Percentiles rank a stretch among this genome's conserved stretches.
Evolutionary conservation across 2,113 vertebrate species (phyloP).

Genomic region (Pseudois nayaur): DNA sequence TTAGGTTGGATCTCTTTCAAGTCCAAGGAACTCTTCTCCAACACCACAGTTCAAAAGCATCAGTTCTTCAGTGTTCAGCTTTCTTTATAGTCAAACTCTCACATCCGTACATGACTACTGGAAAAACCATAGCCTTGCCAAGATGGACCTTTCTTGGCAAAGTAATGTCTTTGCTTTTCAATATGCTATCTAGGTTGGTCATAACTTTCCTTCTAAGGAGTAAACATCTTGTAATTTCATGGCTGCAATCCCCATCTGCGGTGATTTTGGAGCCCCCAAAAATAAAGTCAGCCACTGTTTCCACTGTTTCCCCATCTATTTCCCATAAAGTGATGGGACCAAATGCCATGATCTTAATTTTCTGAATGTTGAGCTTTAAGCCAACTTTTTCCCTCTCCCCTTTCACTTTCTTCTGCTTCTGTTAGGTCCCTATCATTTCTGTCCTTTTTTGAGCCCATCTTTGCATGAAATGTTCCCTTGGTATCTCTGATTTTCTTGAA

Average conservation of each 20-base stretch:
- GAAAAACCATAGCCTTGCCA: not conserved
- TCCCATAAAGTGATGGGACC: not conserved
- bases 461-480: not conserved
- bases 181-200: not conserved
- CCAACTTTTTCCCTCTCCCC: not conserved
- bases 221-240: not conserved
- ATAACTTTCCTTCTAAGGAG: not conserved
- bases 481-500: not conserved
- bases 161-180: not conserved
- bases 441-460: not conserved
- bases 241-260: not conserved
- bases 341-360: not conserved
- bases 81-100: not conserved
- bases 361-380: not conserved
- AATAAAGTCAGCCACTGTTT: not conserved
- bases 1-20: not conserved
- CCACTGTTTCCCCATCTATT: not conserved
- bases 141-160: not conserved
- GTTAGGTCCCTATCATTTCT: not conserved
- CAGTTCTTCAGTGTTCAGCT: accelerated
- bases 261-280: not conserved
- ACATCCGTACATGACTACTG: not conserved
- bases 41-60: not conserved
- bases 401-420: not conserved
- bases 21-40: not conserved